A percentile compares a stretch with the other conserved stretches of the same genome.
These are phyloP conservation scores for Porites divaricata DNA, from an alignment of 92 coral and sea anemone genomes.

Conservation along the genomic window DNA sequence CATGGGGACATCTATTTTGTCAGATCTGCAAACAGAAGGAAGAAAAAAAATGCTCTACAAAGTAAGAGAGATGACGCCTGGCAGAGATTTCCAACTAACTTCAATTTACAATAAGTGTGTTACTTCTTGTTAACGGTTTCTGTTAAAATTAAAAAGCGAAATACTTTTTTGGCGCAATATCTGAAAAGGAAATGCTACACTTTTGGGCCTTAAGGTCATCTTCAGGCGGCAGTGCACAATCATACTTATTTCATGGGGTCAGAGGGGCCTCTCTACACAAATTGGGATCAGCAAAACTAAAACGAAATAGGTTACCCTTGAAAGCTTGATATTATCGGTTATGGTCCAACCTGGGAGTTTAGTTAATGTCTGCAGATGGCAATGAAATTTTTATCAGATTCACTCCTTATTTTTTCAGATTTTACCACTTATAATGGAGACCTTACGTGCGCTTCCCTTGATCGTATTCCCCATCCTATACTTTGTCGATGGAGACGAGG, in stretches of 20 bases:
- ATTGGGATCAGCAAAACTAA: too few species aligned
- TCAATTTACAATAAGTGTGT: background rate
- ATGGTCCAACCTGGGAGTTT: too few species aligned
- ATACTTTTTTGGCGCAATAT: too few species aligned
- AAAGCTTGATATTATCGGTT: too few species aligned
- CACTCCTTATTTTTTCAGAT: constrained; percentile 8
- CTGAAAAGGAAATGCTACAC: too few species aligned
- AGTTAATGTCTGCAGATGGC: too few species aligned
- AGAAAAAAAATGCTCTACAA: background rate
- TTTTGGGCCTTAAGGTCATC: too few species aligned
- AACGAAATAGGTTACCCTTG: too few species aligned
- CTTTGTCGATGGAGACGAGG: constrained; percentile 41
- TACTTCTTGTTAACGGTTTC: background rate
- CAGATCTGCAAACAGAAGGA: background rate
- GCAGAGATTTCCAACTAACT: background rate
- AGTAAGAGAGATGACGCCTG: background rate
- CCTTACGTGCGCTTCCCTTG: constrained; percentile 52
- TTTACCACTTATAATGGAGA: constrained; percentile 44
- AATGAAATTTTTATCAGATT: background rate
- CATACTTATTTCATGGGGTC: too few species aligned
- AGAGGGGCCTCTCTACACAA: too few species aligned
- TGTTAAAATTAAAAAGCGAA: too few species aligned
- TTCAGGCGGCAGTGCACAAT: too few species aligned
- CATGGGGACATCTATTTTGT: constrained; percentile 12
- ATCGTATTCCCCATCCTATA: constrained; percentile 45